A percentile compares a stretch with the other conserved stretches of the same genome.
Evolutionary conservation across 64 coral and sea anemone genomes (phyloP).

Genomic region (Montipora foliosa): DNA sequence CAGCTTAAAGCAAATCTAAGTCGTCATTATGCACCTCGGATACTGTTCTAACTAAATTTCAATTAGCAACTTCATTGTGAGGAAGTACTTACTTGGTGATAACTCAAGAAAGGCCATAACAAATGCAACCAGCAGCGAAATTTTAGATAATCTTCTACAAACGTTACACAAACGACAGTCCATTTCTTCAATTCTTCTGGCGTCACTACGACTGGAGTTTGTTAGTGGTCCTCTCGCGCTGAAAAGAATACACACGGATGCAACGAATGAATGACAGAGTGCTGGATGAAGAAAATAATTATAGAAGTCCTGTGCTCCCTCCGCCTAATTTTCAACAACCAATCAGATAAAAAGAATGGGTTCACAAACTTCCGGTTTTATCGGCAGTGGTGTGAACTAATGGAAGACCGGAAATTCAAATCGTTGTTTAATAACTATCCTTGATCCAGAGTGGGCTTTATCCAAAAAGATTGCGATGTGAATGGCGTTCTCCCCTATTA

Average conservation of each 20-base stretch:
- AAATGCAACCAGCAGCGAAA: not conserved
- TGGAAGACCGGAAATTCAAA: constrained; percentile 7
- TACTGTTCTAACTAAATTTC: not conserved
- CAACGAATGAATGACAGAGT: not conserved
- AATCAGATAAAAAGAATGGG: not conserved
- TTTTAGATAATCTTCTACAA: not conserved
- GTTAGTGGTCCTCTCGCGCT: not conserved
- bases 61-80: not conserved
- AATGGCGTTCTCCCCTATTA: not conserved
- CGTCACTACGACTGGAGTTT: not conserved
- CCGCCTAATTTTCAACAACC: not conserved
- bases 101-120: not conserved
- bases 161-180: not conserved
- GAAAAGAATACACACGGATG: not conserved
- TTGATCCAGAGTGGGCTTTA: not conserved
- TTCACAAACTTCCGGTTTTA: not conserved
- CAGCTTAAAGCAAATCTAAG: not conserved
- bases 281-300: not conserved
- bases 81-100: constrained; percentile 11
- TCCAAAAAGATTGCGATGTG: not conserved
- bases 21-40: not conserved
- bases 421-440: not conserved
- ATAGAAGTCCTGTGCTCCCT: not conserved
- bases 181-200: not conserved
- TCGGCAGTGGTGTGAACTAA: no score